A percentile compares a stretch with the other conserved stretches of the same genome.
Conservation (phyloP, 1,140 invertebrate species). For the Octopus bimaculoides region DNA sequence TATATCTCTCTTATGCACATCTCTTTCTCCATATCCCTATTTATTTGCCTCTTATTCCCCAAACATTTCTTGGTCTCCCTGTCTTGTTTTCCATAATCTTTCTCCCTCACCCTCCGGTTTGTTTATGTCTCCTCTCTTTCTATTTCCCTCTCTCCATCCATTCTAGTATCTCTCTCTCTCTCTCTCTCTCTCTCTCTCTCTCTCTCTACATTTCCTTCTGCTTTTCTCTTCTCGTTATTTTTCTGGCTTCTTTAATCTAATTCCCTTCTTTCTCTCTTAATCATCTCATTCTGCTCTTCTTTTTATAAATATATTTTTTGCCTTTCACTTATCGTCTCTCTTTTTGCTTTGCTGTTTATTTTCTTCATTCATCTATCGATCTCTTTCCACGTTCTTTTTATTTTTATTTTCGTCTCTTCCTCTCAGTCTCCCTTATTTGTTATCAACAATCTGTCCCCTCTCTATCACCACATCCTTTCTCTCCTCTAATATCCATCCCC, state of each 20-base stretch:
- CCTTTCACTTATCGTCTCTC: background rate
- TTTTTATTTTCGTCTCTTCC: background rate
- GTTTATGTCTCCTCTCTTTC: background rate
- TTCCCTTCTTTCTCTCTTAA: background rate
- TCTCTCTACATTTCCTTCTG: background rate
- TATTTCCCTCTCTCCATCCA: background rate
- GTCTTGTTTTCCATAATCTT: background rate
- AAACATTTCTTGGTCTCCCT: background rate
- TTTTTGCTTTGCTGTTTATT: conserved; percentile 9
- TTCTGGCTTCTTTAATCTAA: background rate
- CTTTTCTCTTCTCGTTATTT: background rate
- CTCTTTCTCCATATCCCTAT: too few relatives aligned
- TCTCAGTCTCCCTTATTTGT: background rate
- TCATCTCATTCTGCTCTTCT: background rate
- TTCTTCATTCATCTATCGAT: background rate
- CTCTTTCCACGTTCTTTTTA: background rate
- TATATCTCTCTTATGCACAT: too few relatives aligned
- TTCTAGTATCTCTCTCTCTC: background rate
- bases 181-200: background rate
- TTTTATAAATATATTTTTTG: conserved; percentile 2
- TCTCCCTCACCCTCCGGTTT: too few relatives aligned
- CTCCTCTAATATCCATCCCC: background rate
- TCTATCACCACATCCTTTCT: background rate
- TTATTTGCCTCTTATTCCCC: background rate
- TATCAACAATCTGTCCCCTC: background rate